Base-by-base conservation (phyloP, 2,797 vertebrate species). In the Acanthurus tractus region DNA sequence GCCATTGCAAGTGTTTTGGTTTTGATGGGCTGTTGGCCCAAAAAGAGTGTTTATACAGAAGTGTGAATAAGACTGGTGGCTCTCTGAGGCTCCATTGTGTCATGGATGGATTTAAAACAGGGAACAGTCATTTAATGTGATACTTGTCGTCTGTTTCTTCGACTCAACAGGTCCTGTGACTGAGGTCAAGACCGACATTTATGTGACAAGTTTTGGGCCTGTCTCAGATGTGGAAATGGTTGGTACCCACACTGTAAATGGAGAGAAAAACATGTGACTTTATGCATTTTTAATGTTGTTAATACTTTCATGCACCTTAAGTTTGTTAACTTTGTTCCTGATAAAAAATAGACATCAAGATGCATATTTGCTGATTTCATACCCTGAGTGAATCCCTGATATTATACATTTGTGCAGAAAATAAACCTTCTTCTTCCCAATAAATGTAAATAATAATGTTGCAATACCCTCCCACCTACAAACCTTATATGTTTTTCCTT, bases 201-300 rank as follows among this genome's bases (percentile, higher is more conserved):
- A 99, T 78, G 98, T 99, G 90, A 99, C 98, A 80, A 99, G 98
- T 93, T 99, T 99, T 94, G 98, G 98, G 88, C 98, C 98, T 20
- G 98, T 99, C 86, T 99, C 98, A 81, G 98, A 99, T 92, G 98
- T 99, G 88, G 98, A 99, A 95, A 99, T 99, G 98, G 98, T 99
- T 96, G 25, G 96, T 95, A 80, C 0, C 11, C n/a, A 38, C 8
- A 4, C 50, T 42, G 54, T 20, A 12, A 57, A 52, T 22, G 11
- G 3, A 10, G 0, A 10, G 29, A 34, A 17, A 65, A 18, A 49
- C 17, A 44, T 44, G n/a, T 11, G 17, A 34, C 29, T 34, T 34
- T 50, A 9, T 42, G 17, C 14, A 22, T 8, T 54, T 1, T 73
- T 48, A 9, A 23, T 55, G 25, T 36, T 68, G 34, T 52, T 52